Base-by-base conservation (phyloP, 2,113 vertebrate genomes). In the Phaetusa simplex region DNA sequence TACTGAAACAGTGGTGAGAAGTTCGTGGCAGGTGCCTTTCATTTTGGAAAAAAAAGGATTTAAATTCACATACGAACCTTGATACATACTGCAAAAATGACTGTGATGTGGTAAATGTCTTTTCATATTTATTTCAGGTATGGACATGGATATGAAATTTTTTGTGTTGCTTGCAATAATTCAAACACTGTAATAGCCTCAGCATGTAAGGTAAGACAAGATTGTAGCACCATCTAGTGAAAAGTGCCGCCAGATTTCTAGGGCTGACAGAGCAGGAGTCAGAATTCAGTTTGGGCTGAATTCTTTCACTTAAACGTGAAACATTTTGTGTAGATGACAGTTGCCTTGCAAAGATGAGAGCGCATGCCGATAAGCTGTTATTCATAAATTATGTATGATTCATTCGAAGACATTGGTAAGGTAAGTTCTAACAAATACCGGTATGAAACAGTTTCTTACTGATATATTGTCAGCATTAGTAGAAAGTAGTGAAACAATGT, bases 81-180 rank as follows among this genome's bases (percentile, higher is more conserved):
- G 56, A 56, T 76, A 23, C 3, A 5, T 64, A 38, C 21, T 66
- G 24, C 38, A 74, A 5, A 78, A 88, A 52, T 55, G 1, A 30
- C 52, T 64, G 14, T 61, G n/a, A 40, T 47, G 9, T 52, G 26
- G 88, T 88, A 49, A 88, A 47, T 79, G 59, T 86, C 5, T 91
- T 81, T 88, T 76, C 79, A 77, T 34, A 42, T 96, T 73, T 86
- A 67, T 98, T 97, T 79, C 97, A 99, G 99, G 86, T 99, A 99
- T 20, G 99, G 99, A 82, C 99, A 99, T 38, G 99, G 99, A 87
- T 99, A 99, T 97, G 99, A 99, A 98, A 98, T 99, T 97, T 99
- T 99, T 98, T 99, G 98, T 97, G 98, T 99, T 86, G 98, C 99
- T 36, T 99, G 99, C 86, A 99, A 99, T 97, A 97, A 95, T 85